Evolutionary conservation across 2,888 invertebrate genomes (phyloP).

Genomic region (Venusia cambrica): DNA sequence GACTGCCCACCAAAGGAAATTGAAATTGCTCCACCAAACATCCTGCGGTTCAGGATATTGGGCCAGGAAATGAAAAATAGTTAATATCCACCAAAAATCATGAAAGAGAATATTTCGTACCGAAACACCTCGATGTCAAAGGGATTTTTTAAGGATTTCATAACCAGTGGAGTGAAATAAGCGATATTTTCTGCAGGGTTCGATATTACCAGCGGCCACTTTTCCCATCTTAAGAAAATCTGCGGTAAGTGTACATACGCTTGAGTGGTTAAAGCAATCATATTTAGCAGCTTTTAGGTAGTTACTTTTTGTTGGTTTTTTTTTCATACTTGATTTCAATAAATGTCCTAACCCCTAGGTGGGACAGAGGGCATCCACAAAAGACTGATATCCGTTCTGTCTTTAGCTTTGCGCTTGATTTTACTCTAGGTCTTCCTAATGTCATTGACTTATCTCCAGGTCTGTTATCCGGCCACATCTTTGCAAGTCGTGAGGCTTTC

Average conservation of each 20-base stretch:
- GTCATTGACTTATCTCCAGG: no score
- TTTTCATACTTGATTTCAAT: no score
- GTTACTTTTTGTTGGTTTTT: no score
- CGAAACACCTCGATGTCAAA: conserved; percentile 19
- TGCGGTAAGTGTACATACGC: background rate
- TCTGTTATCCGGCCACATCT: no score
- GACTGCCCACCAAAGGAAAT: conserved; percentile 57
- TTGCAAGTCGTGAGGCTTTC: no score
- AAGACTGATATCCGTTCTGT: no score
- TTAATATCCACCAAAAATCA: conserved; percentile 33
- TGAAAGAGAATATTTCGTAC: conserved; percentile 26
- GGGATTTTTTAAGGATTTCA: conserved; percentile 27
- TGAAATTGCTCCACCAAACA: conserved; percentile 68
- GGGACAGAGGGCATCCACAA: no score
- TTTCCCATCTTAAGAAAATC: conserved; percentile 3
- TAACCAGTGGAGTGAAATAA: conserved; percentile 30
- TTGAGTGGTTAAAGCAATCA: no score
- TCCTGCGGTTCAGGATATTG: conserved; percentile 61
- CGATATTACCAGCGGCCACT: conserved; percentile 19
- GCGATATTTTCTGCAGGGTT: conserved; percentile 28
- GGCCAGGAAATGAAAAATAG: conserved; percentile 61
- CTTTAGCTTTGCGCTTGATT: no score
- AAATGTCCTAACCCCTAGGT: no score
- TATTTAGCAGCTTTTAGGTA: no score
- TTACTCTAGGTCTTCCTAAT: no score